Evolutionary conservation across 2,888 invertebrate genomes (phyloP).

Genomic region (Drosophila stalkeri): DNA sequence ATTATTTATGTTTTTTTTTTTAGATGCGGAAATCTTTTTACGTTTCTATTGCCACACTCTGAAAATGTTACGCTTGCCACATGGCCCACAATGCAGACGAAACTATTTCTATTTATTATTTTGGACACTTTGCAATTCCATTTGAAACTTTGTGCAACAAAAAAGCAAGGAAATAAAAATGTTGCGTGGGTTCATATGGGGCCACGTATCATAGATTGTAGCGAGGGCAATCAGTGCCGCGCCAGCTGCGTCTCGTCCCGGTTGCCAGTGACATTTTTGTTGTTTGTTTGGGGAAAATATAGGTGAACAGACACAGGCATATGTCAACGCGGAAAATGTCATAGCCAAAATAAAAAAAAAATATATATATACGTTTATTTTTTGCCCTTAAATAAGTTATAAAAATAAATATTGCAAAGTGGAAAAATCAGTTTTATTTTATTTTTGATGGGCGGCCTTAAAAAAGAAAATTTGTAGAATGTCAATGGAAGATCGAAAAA

Average conservation of each 20-base stretch:
- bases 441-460: neutral
- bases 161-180: neutral
- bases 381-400: slow-evolving; percentile 16
- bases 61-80: slow-evolving; percentile 44
- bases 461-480: neutral
- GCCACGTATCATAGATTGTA: neutral
- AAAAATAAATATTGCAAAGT: slow-evolving; percentile 19
- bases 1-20: slow-evolving; percentile 44
- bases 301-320: slow-evolving; percentile 12
- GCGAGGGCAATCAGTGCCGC: slow-evolving; percentile 19
- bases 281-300: slow-evolving; percentile 11
- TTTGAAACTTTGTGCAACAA: slow-evolving; percentile 20
- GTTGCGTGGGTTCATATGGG: slow-evolving; percentile 37
- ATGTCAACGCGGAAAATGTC: slow-evolving; percentile 31
- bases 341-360: slow-evolving; percentile 18
- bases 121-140: slow-evolving; percentile 29
- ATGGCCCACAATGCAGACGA: slow-evolving; percentile 37
- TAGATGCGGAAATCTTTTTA: slow-evolving; percentile 43
- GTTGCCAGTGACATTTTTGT: slow-evolving; percentile 55
- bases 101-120: slow-evolving; percentile 29
- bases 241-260: slow-evolving; percentile 49
- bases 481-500: neutral
- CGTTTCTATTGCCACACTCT: slow-evolving; percentile 22
- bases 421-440: neutral
- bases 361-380: no score